Evolutionary conservation across 2,888 invertebrate genomes (phyloP).

Genomic region (Tromatobia lineatoria): DNA sequence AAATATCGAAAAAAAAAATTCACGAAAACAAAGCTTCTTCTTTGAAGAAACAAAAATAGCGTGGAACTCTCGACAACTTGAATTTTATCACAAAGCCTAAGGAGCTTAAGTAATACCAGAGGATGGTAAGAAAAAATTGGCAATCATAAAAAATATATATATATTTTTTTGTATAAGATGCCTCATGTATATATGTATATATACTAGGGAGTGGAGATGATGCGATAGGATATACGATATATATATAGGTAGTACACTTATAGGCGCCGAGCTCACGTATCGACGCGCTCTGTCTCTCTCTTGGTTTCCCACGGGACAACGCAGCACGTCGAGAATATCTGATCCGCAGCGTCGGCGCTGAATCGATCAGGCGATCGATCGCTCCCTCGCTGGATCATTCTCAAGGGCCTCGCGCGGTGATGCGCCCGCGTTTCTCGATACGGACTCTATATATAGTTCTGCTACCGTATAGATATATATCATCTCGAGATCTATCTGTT

Average conservation of each 20-base stretch:
- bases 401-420: conserved; percentile 18
- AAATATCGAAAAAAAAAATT: too few species aligned
- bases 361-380: conserved; percentile 29
- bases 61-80: too few species aligned
- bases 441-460: not conserved
- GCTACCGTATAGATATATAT: conserved; percentile 12
- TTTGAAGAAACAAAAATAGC: too few species aligned
- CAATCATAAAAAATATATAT: too few species aligned
- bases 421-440: conserved; percentile 16
- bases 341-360: conserved; percentile 27
- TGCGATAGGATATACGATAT: not conserved
- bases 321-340: conserved; percentile 57
- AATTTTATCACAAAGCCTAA: too few species aligned
- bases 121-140: too few species aligned
- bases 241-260: conserved; percentile 1
- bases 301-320: conserved; percentile 76
- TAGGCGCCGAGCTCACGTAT: conserved; percentile 13
- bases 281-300: conserved; percentile 56
- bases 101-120: too few species aligned
- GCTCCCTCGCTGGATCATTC: conserved; percentile 24
- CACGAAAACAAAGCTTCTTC: too few species aligned
- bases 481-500: not conserved
- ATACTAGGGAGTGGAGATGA: not conserved
- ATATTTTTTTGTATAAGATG: too few species aligned
- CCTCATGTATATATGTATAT: not conserved